These are phyloP conservation scores for Muscicapa comitata DNA, from an alignment of 2,797 vertebrate species.

Conservation along the genomic window DNA sequence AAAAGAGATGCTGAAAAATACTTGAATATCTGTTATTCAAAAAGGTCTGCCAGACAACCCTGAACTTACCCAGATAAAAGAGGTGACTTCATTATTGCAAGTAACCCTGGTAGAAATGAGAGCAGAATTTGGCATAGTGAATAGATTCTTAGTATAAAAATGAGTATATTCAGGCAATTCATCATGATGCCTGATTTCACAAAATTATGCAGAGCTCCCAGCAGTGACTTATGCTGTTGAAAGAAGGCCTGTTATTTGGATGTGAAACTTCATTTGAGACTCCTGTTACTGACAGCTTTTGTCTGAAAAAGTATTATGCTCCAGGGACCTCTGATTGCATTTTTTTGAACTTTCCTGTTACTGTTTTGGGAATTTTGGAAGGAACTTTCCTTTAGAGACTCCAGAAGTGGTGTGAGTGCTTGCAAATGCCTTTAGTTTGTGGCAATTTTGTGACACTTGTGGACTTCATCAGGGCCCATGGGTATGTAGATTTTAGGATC, in stretches of 20 bases:
- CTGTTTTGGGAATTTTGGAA: not conserved
- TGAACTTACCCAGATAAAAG: not conserved
- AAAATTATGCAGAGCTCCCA: not conserved
- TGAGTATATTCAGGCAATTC: not conserved
- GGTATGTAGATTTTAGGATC: not conserved
- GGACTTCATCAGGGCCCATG: not conserved
- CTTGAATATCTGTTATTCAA: not conserved
- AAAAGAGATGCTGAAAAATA: not conserved
- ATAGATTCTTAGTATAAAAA: not conserved
- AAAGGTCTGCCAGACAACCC: not conserved
- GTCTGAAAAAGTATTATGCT: not conserved
- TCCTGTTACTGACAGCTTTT: not conserved
- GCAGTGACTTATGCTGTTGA: not conserved
- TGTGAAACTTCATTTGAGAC: not conserved
- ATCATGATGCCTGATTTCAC: not conserved
- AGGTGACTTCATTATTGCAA: not conserved
- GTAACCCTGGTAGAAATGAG: not conserved
- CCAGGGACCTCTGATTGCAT: not conserved
- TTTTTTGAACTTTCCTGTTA: not conserved
- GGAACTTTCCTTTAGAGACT: not conserved
- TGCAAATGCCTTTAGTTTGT: not conserved
- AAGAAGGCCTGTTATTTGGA: not conserved
- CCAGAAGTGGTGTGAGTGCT: not conserved
- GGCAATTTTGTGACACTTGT: accelerated
- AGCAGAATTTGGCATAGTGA: not conserved